A percentile compares a stretch with the other conserved stretches of the same genome.
phyloP scores from a whole-genome alignment of 2,113 vertebrate species.

The Hydrochoerus hydrochaeris region DNA sequence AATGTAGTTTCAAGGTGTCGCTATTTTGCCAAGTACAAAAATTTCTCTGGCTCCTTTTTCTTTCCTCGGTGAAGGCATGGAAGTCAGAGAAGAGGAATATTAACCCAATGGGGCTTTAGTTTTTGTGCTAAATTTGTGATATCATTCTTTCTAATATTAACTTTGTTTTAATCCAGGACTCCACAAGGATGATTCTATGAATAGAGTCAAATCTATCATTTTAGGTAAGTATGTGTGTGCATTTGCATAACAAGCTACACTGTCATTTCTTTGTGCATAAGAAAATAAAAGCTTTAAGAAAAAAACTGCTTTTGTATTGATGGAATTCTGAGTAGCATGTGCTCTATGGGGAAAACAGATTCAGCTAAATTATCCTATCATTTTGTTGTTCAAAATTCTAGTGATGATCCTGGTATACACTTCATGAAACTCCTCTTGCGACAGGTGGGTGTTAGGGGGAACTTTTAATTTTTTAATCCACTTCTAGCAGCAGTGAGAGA shows the following conservation, averaged over 20 bases:
- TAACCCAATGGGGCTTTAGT: fast-evolving
- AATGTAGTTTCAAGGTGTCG: not conserved
- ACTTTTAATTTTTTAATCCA: slow-evolving; percentile 70
- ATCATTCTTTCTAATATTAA: not conserved
- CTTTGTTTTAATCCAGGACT: not conserved
- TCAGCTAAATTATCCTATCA: slow-evolving; percentile 30
- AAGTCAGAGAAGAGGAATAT: not conserved
- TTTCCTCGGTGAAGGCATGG: not conserved
- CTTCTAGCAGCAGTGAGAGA: slow-evolving; percentile 53
- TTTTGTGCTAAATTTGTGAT: not conserved
- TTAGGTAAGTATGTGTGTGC: not conserved
- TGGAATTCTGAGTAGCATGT: not conserved
- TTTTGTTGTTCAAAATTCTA: slow-evolving; percentile 51
- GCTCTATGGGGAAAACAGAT: not conserved
- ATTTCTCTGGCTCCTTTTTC: not conserved
- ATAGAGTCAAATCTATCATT: not conserved
- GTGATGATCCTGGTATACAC: not conserved
- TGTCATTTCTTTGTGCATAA: not conserved
- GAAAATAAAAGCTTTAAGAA: slow-evolving; percentile 31
- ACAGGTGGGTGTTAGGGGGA: not conserved
- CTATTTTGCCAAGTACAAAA: not conserved
- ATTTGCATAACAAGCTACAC: not conserved
- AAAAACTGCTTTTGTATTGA: not conserved
- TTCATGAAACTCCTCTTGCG: not conserved
- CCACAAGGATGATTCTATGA: not conserved